phyloP scores from a whole-genome alignment of 1,140 invertebrate species.

The Bursaphelenchus mucronatus region DNA sequence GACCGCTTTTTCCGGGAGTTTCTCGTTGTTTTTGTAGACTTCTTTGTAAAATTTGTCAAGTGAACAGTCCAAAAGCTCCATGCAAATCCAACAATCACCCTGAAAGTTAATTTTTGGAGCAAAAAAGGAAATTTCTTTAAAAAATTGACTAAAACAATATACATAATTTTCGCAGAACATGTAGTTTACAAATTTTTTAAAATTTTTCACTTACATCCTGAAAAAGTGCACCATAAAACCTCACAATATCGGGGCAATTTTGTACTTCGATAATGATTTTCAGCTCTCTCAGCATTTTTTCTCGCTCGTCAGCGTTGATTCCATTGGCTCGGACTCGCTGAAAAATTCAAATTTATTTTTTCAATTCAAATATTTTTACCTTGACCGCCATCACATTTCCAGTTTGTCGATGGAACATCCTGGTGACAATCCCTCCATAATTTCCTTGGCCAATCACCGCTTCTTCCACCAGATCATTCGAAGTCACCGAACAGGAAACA shows the following conservation, averaged over 20 bases:
- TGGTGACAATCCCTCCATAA: conserved; percentile 20
- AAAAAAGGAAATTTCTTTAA: conserved; percentile 3
- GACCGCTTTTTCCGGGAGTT: conserved; percentile 74
- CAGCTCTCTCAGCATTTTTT: conserved; percentile 87
- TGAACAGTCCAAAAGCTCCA: conserved; percentile 98
- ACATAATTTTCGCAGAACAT: too few species aligned
- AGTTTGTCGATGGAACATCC: conserved; percentile 80
- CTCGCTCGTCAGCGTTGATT: conserved; percentile 85
- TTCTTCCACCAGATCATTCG: conserved; percentile 32
- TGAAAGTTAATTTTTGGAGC: conserved; percentile 41
- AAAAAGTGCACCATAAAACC: conserved; percentile 94
- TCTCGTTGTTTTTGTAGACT: conserved; percentile 71
- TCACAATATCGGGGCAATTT: conserved; percentile 87
- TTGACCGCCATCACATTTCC: conserved; percentile 88
- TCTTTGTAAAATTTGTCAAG: conserved; percentile 97
- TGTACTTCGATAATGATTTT: conserved; percentile 93
- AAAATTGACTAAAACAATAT: too few species aligned
- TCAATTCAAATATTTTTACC: conserved; percentile 62
- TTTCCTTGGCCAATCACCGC: conserved; percentile 25
- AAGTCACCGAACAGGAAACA: conserved; percentile 15
- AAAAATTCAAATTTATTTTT: conserved; percentile 30
- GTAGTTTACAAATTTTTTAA: too few species aligned
- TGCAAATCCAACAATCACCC: conserved; percentile 98
- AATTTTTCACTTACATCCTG: conserved; percentile 69
- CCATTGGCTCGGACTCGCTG: conserved; percentile 83